Evolutionary conservation across 1,140 invertebrate genomes (phyloP).

Genomic region (Druon quercuslanigerum): DNA sequence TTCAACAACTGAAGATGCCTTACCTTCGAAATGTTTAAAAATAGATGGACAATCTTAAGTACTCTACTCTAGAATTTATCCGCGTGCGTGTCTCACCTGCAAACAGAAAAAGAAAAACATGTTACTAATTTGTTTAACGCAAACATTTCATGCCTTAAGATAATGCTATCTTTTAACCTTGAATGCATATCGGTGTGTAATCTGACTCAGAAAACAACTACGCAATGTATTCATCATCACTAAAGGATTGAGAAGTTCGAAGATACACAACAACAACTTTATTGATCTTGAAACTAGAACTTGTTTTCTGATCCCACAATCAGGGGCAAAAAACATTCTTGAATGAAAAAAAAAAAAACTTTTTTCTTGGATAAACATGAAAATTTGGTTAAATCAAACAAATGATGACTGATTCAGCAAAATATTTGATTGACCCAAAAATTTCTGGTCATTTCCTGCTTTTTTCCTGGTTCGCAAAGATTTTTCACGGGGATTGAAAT

Average conservation of each 20-base stretch:
- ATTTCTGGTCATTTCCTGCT: too few relatives aligned
- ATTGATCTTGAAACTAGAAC: too few relatives aligned
- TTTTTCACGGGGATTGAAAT: too few relatives aligned
- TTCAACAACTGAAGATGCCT: not conserved
- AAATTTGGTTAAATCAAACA: too few relatives aligned
- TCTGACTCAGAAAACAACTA: slow-evolving; percentile 15
- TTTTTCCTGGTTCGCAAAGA: too few relatives aligned
- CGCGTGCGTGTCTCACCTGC: slow-evolving; percentile 34
- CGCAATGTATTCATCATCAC: not conserved
- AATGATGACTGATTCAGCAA: too few relatives aligned
- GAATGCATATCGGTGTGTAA: slow-evolving; percentile 20
- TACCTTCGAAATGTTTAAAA: not conserved
- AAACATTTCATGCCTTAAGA: slow-evolving; percentile 19
- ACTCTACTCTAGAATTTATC: slow-evolving; percentile 7
- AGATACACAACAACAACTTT: too few relatives aligned
- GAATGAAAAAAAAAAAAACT: too few relatives aligned
- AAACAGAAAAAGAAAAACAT: slow-evolving; percentile 35
- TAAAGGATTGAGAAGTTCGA: not conserved
- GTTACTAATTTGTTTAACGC: slow-evolving; percentile 11
- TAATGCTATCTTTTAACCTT: slow-evolving; percentile 13
- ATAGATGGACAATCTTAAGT: slow-evolving; percentile 16
- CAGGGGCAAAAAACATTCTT: too few relatives aligned
- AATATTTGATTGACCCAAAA: too few relatives aligned
- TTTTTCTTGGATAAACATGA: too few relatives aligned
- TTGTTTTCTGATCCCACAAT: too few relatives aligned